Percentiles rank a stretch among this genome's conserved stretches.
Evolutionary conservation across 2,888 invertebrate species (phyloP).

Genomic region (Chorisops tibialis): DNA sequence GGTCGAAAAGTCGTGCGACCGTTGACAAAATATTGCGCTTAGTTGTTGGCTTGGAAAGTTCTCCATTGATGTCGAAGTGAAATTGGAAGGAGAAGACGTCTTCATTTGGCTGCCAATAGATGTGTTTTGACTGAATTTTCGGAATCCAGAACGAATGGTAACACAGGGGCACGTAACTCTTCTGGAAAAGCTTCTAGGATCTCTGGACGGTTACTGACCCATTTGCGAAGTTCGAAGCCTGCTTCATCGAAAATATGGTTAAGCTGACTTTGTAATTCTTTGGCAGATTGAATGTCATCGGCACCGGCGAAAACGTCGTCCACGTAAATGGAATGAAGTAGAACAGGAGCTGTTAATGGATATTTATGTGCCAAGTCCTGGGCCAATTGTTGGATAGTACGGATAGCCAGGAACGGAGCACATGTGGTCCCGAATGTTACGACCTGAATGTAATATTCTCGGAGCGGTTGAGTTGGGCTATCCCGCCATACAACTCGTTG

Average conservation of each 20-base stretch:
- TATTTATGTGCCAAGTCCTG: neutral
- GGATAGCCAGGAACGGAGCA: neutral
- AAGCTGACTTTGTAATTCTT: no score
- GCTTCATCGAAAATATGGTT: conserved; percentile 9
- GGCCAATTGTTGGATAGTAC: neutral
- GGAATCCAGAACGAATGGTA: neutral
- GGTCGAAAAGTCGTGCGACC: no score
- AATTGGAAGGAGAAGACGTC: no score
- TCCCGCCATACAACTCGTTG: neutral
- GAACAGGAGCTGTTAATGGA: neutral
- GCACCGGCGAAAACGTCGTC: neutral
- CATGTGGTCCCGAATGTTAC: neutral
- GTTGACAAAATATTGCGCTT: no score
- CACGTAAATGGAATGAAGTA: neutral
- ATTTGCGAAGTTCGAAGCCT: conserved; percentile 1
- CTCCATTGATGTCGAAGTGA: no score
- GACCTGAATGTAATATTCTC: neutral
- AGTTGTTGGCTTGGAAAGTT: no score
- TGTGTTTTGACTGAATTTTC: neutral
- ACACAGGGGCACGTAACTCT: neutral
- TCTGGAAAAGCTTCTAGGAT: neutral
- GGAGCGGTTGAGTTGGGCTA: neutral
- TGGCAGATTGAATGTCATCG: neutral
- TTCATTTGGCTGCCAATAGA: no score
- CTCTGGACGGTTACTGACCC: conserved; percentile 3